Percentiles rank a stretch among this genome's conserved stretches.
Conservation (phyloP, 2,113 vertebrate genomes). For the Myiopsitta monachus region DNA sequence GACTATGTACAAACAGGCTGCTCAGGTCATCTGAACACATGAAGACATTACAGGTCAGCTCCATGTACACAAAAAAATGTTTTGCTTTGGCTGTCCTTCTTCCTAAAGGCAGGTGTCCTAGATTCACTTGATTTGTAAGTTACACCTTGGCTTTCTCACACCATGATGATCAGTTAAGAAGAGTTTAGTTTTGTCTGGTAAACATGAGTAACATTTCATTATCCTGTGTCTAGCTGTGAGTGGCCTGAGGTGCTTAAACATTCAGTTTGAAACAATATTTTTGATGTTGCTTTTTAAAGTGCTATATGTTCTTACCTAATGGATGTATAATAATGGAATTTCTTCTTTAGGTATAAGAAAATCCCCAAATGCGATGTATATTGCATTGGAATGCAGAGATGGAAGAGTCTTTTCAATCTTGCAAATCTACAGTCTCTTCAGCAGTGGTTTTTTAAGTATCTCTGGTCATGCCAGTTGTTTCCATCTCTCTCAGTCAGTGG, state of each 20-base stretch:
- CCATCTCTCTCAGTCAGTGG: not conserved
- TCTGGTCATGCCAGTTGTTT: not conserved
- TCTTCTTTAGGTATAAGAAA: not conserved
- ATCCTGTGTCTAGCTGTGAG: not conserved
- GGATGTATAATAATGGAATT: not conserved
- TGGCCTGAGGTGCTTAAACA: not conserved
- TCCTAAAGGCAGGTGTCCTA: slow-evolving; percentile 35
- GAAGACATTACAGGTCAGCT: slow-evolving; percentile 13
- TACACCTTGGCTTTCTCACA: slow-evolving; percentile 67
- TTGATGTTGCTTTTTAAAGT: not conserved
- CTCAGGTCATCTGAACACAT: slow-evolving; percentile 47
- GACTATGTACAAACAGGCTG: slow-evolving; percentile 16
- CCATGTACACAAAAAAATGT: not conserved
- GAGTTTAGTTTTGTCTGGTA: slow-evolving; percentile 26
- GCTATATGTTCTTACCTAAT: not conserved
- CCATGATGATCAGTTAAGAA: slow-evolving; percentile 6
- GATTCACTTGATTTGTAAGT: slow-evolving; percentile 70
- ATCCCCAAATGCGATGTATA: not conserved
- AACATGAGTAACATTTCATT: not conserved
- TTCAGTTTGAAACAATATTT: slow-evolving; percentile 36
- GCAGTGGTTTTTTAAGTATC: not conserved
- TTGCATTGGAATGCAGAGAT: not conserved
- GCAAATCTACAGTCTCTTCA: not conserved
- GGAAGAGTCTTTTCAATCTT: not conserved
- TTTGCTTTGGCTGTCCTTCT: slow-evolving; percentile 47